phyloP scores from a whole-genome alignment of 2,888 invertebrate species.

The Helicoverpa assulta region DNA sequence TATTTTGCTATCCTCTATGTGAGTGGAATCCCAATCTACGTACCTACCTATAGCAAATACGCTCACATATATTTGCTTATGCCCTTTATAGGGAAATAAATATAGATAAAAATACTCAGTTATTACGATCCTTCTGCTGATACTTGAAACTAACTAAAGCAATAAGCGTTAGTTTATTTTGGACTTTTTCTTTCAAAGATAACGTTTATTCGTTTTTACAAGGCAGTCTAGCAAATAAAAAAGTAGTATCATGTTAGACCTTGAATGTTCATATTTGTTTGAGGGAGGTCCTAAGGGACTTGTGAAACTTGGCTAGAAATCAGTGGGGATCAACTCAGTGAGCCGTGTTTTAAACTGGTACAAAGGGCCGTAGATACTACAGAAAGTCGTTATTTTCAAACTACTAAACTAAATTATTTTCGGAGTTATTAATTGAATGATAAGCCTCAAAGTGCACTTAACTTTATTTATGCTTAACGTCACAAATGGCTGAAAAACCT shows the following conservation, averaged over 20 bases:
- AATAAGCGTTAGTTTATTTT: conserved; percentile 36
- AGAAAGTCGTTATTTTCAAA: too few relatives aligned
- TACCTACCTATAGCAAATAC: conserved; percentile 10
- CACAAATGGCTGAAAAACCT: too few relatives aligned
- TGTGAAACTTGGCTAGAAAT: conserved; percentile 4
- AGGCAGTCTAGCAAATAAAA: conserved; percentile 10
- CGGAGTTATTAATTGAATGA: too few relatives aligned
- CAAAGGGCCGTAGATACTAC: neutral
- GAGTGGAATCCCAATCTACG: conserved; percentile 5
- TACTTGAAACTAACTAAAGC: conserved; percentile 27
- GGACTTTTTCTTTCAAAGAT: conserved; percentile 18
- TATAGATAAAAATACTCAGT: conserved; percentile 29
- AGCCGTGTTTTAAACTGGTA: conserved; percentile 3
- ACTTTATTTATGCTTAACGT: too few relatives aligned
- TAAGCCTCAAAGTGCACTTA: too few relatives aligned
- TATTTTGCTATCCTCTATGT: conserved; percentile 29
- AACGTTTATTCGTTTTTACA: conserved; percentile 1
- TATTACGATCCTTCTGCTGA: conserved; percentile 17
- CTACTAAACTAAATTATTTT: too few relatives aligned
- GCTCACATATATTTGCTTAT: conserved; percentile 27
- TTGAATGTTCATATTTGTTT: conserved; percentile 9
- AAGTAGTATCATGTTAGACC: conserved; percentile 30
- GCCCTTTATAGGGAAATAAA: conserved; percentile 13
- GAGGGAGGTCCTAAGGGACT: neutral
- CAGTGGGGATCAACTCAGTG: neutral